Base-by-base conservation (phyloP, 2,888 invertebrate genomes). In the Scaeva pyrastri region DNA sequence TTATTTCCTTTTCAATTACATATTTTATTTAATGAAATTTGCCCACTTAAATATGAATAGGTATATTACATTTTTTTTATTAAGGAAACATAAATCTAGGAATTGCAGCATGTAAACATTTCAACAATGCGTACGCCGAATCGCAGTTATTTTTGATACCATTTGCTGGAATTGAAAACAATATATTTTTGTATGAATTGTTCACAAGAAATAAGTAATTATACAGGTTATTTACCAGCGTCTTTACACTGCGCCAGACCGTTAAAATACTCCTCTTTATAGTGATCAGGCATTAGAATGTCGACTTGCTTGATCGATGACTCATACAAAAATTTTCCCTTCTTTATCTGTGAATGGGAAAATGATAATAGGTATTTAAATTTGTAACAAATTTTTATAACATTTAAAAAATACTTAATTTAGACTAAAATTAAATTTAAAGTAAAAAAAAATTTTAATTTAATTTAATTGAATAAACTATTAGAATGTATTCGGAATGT, bases 81-180 rank as follows among this genome's bases (percentile, higher is more conserved):
- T 80, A 89, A 1, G 92, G 92, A 83, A 92, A 92, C 14, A 91
- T 60, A 76, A 92, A 92, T 48, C 87, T 79, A 0, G 90, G 89
- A 48, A 91, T 91, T 68, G 90, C 89, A 5, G 41, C 77, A 41
- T 85, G 88, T 1, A 92, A 77, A 16, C 92, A 92, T 56, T 79
- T 88, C 21, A 92, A 84, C 19, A 91, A 56, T 0, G 90, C 88
- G 73, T 90, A 89, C 0, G 91, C 90, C 1, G 91, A 90, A 45
- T 93, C 92, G 70, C 92, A 92, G 55, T 90, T 88, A 68, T 93
- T 91, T 77, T 92, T 93, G n/a, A 91, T 89, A 14, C 91, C 92
- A 3, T 79, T 88, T 0, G 90, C 90, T 88, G 31, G n/a, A 84
- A 82, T 19, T 12, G 48, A 45, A 70, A n/a, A 6, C 31, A 56